These are phyloP conservation scores for Zaprionus davidi DNA, from an alignment of 1,140 invertebrate species.

Conservation along the genomic window DNA sequence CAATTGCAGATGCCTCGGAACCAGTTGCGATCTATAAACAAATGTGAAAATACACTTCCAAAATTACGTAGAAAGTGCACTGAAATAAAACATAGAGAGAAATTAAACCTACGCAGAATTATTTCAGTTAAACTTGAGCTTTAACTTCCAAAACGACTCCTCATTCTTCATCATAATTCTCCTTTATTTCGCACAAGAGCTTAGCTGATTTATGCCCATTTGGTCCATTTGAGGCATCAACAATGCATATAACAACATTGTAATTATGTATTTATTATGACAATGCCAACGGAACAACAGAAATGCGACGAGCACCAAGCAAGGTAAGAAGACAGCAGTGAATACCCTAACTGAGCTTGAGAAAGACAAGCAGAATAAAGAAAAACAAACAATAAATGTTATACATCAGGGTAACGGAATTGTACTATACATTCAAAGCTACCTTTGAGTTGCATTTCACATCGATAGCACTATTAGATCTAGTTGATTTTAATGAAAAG, in stretches of 20 bases:
- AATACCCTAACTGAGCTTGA: background rate
- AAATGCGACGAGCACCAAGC: background rate
- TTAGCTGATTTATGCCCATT: slow-evolving; percentile 37
- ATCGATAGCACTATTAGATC: background rate
- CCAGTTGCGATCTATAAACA: background rate
- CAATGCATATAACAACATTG: slow-evolving; percentile 27
- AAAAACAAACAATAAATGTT: too few relatives aligned
- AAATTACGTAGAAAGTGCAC: slow-evolving; percentile 1
- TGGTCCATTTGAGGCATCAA: slow-evolving; percentile 19
- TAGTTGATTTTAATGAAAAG: background rate
- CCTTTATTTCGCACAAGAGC: slow-evolving; percentile 2
- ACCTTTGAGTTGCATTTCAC: background rate
- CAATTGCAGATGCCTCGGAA: too few relatives aligned
- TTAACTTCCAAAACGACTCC: background rate
- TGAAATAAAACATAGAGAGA: background rate
- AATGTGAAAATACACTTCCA: background rate
- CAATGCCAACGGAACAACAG: slow-evolving; percentile 20
- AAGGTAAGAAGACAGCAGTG: background rate
- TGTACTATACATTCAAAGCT: too few relatives aligned
- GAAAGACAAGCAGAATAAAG: background rate
- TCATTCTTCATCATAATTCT: background rate
- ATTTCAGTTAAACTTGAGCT: background rate
- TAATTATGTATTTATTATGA: slow-evolving; percentile 45
- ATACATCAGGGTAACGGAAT: too few relatives aligned
- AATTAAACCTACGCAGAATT: background rate